Evolutionary conservation across 2,797 vertebrate genomes (phyloP), one percentile per base, ranked within the genome.

Genomic region (Scyliorhinus canicula): DNA sequence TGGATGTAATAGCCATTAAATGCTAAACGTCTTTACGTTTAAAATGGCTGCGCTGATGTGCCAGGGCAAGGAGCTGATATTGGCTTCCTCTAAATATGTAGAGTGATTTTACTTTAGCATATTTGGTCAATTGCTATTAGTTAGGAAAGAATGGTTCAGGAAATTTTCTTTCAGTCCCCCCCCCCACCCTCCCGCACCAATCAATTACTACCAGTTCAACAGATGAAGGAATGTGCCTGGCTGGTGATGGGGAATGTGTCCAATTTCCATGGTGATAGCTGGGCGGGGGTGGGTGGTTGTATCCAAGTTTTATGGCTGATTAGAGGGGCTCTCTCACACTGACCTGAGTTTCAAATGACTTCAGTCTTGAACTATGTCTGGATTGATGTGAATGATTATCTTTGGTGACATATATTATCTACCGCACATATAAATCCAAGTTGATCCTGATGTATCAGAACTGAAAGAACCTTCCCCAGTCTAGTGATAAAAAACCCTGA

Each of bases 351-450:
- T 91, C n/a, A 65, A 91, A 60, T 24, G 88, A 24, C 19, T 91
- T 91, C 60, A 65, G 88, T 44, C 88, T 91, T 65, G 60, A 91
- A 91, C 40, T 24, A 26, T 44, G 11, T 65, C n/a, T 19, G 26
- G 57, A 28, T 60, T n/a, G 86, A 90, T n/a, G 55, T 91, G 88
- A 65, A 11, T 44, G 88, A n/a, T 91, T 65, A 91, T 63, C 57
- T 91, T 65, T 91, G 88, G 57, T 91, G 88, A 91, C 88, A 91
- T 63, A 91, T 63, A 91, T 91, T 91, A 91, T 63, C 88, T 11
- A 91, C n/a, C n/a, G n/a, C n/a, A 65, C n/a, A 40, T 63, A 44
- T 90, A 63, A 82, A 24, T 82, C 40, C 79, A 82, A 91, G 88
- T 3, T 91, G 86, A 60, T 63, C 55, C 19, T 91, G 57, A 91